Conservation (phyloP, 2,113 vertebrate species). For the Pontoporia blainvillei region DNA sequence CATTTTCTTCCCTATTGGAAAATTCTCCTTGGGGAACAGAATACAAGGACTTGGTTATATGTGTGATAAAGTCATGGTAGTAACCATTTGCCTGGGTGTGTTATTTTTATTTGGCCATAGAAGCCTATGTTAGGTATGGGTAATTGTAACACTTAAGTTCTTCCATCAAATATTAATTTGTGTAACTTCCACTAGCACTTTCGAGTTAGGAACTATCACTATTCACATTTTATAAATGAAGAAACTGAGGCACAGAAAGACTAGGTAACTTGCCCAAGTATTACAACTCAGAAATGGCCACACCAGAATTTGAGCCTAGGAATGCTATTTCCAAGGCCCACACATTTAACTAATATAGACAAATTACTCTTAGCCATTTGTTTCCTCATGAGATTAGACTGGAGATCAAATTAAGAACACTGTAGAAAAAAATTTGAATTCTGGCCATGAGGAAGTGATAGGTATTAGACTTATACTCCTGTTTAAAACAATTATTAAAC, state of each 20-base stretch:
- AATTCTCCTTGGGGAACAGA: background rate
- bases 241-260: background rate
- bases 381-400: background rate
- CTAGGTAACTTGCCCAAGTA: background rate
- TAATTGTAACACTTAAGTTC: background rate
- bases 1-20: background rate
- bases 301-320: background rate
- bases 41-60: background rate
- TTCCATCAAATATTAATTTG: background rate
- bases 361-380: background rate
- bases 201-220: background rate
- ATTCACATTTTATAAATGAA: background rate
- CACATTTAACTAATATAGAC: background rate
- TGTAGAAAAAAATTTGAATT: background rate
- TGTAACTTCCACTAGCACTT: background rate
- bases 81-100: background rate
- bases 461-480: background rate
- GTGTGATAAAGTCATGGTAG: background rate
- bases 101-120: background rate
- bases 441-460: background rate
- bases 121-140: background rate
- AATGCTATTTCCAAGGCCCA: background rate
- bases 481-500: background rate
- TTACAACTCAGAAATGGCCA: background rate
- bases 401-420: background rate